These are phyloP conservation scores for Tapirus indicus DNA, from an alignment of 2,797 vertebrate genomes.

Conservation along the genomic window DNA sequence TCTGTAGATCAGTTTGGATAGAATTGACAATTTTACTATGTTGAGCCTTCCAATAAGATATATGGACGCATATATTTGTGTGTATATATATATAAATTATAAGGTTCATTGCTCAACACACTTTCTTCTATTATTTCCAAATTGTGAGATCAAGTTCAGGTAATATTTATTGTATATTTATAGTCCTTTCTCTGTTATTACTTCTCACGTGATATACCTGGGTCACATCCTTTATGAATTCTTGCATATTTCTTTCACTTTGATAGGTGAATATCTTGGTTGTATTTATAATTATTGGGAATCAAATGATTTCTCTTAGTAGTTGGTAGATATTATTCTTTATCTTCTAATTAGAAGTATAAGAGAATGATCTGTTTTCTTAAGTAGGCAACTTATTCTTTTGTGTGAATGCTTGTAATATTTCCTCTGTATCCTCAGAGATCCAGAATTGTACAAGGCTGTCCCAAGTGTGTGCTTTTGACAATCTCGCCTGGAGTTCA, in stretches of 20 bases:
- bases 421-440: not conserved
- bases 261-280: not conserved
- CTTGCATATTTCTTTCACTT: not conserved
- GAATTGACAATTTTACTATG: not conserved
- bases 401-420: not conserved
- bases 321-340: not conserved
- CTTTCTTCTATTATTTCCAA: not conserved
- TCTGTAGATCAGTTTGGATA: not conserved
- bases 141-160: not conserved
- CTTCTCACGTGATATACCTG: not conserved
- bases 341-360: not conserved
- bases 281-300: not conserved
- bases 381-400: not conserved
- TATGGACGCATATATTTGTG: not conserved
- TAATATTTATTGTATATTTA: not conserved
- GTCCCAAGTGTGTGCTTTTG: not conserved
- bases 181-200: not conserved
- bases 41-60: not conserved
- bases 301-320: not conserved
- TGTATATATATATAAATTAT: not conserved
- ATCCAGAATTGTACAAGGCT: not conserved
- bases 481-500: not conserved
- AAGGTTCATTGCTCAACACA: not conserved
- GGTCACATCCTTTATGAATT: not conserved
- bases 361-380: not conserved